Evolutionary conservation across 2,888 invertebrate species (phyloP).

Genomic region (Microctonus aethiopoides): DNA sequence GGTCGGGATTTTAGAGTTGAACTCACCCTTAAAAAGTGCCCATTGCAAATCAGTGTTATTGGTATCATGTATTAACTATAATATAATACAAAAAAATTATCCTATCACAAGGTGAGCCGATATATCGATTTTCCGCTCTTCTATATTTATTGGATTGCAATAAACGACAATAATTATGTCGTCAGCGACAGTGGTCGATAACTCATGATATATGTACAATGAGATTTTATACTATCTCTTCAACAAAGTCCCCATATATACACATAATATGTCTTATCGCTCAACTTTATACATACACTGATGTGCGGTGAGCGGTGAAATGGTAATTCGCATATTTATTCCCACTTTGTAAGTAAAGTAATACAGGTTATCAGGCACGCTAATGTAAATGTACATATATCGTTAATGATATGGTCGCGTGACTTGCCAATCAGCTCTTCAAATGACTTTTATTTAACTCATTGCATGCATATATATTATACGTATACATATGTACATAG

Average conservation of each 20-base stretch:
- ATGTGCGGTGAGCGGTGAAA: conserved; percentile 45
- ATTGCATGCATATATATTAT: neutral
- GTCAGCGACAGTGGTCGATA: conserved; percentile 22
- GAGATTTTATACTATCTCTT: conserved; percentile 57
- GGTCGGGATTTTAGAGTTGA: too few species aligned
- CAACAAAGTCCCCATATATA: conserved; percentile 45
- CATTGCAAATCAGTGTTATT: too few species aligned
- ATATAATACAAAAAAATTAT: too few species aligned
- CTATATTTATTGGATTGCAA: too few species aligned
- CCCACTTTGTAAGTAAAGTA: conserved; percentile 50
- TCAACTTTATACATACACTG: neutral
- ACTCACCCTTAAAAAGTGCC: too few species aligned
- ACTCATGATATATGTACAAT: conserved; percentile 41
- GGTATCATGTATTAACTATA: too few species aligned
- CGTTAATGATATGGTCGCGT: conserved; percentile 32
- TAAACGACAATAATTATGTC: conserved; percentile 37
- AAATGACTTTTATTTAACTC: conserved; percentile 10
- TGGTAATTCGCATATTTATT: conserved; percentile 61
- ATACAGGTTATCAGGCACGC: conserved; percentile 39
- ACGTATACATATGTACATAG: too few species aligned
- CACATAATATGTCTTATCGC: conserved; percentile 60
- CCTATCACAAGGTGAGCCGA: too few species aligned
- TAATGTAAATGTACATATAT: conserved; percentile 28
- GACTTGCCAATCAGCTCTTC: conserved; percentile 30
- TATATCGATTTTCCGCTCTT: too few species aligned